Percentiles rank a stretch among this genome's conserved stretches.
Conservation (phyloP, 2,888 invertebrate genomes). For the Nebria brevicollis region DNA sequence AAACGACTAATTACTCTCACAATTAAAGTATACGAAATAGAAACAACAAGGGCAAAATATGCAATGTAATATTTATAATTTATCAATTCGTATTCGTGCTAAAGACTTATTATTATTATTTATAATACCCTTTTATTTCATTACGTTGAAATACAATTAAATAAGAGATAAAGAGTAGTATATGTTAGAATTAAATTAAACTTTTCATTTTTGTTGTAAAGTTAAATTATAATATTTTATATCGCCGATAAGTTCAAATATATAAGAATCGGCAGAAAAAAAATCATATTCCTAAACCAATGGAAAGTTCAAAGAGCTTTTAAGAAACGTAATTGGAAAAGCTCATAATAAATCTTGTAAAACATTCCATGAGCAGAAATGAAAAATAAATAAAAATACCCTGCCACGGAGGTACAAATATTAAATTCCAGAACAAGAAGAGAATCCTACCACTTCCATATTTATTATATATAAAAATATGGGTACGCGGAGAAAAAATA, state of each 20-base stretch:
- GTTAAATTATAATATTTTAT: too few species aligned
- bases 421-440: conserved; percentile 13
- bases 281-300: neutral
- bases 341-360: neutral
- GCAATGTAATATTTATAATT: neutral
- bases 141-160: too few species aligned
- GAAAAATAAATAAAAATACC: neutral
- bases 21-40: neutral
- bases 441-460: neutral
- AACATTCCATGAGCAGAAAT: neutral
- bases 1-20: neutral
- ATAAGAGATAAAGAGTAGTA: too few species aligned
- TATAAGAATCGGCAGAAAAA: too few species aligned
- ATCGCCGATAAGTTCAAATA: too few species aligned
- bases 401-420: neutral
- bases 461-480: neutral
- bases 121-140: too few species aligned
- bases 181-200: too few species aligned
- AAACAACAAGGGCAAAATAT: neutral
- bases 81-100: neutral
- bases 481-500: neutral
- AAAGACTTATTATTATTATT: too few species aligned
- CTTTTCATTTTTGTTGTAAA: too few species aligned
- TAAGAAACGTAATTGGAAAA: neutral
- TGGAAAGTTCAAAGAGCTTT: neutral